These are phyloP conservation scores for Agrochola litura DNA, from an alignment of 2,888 invertebrate species.

Conservation along the genomic window DNA sequence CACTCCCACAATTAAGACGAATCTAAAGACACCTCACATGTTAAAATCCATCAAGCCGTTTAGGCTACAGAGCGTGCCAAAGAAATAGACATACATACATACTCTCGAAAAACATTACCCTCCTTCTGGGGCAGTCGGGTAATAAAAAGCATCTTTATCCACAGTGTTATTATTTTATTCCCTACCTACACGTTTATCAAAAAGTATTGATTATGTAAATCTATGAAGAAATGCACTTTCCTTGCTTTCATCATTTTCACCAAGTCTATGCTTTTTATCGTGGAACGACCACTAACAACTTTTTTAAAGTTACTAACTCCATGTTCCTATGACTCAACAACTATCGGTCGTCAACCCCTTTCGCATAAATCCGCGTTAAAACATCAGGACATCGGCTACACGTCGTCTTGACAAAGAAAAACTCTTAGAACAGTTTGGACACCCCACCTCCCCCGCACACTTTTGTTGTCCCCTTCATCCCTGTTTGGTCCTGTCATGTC, in stretches of 20 bases:
- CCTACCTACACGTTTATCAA: too few relatives aligned
- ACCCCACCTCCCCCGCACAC: slow-evolving; percentile 6
- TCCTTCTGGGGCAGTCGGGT: too few relatives aligned
- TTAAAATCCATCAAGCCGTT: too few relatives aligned
- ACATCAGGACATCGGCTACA: slow-evolving; percentile 63
- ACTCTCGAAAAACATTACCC: too few relatives aligned
- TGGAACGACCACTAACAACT: neutral
- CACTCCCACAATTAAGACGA: too few relatives aligned
- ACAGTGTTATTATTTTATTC: too few relatives aligned
- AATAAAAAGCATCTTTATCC: too few relatives aligned
- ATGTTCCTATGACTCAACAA: slow-evolving; percentile 25
- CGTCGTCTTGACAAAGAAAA: slow-evolving; percentile 70
- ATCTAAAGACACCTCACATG: too few relatives aligned
- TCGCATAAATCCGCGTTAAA: slow-evolving; percentile 53
- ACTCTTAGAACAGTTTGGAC: slow-evolving; percentile 68
- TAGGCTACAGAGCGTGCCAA: too few relatives aligned
- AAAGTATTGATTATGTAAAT: too few relatives aligned
- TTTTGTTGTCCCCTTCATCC: slow-evolving; percentile 6
- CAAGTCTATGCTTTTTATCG: neutral
- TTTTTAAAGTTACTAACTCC: neutral
- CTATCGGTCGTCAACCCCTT: slow-evolving; percentile 46
- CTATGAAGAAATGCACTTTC: neutral
- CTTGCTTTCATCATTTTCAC: neutral
- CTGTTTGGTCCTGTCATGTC: slow-evolving; percentile 50
- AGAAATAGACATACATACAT: too few relatives aligned